phyloP scores from a whole-genome alignment of 1,140 invertebrate species.

The Lutraria rhynchaena region DNA sequence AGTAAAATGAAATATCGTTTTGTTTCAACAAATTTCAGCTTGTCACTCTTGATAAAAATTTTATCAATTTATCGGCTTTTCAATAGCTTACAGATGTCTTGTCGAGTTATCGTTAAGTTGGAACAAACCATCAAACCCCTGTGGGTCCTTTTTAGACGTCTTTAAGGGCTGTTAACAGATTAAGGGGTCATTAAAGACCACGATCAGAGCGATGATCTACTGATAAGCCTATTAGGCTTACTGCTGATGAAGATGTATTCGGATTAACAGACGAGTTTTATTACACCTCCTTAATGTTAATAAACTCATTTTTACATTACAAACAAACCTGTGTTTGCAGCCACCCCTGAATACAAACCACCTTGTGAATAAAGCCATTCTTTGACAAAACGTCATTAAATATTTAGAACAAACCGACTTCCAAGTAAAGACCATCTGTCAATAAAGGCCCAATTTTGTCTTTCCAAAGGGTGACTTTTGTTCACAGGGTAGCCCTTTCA shows the following conservation, averaged over 20 bases:
- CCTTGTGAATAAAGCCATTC: too few species aligned
- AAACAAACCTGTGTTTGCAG: too few species aligned
- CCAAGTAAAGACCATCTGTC: too few species aligned
- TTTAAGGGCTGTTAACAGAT: constrained; percentile 57
- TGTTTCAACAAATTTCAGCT: constrained; percentile 54
- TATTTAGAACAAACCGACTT: too few species aligned
- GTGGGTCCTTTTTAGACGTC: constrained; percentile 23
- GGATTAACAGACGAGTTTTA: background rate
- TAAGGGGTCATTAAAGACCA: constrained; percentile 49
- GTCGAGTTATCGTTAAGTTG: constrained; percentile 9
- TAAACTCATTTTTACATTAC: background rate
- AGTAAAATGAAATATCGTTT: constrained; percentile 41
- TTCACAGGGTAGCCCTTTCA: too few species aligned
- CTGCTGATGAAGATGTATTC: constrained; percentile 11
- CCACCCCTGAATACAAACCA: too few species aligned
- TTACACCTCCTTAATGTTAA: background rate
- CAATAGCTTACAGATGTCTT: constrained; percentile 54
- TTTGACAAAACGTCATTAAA: too few species aligned
- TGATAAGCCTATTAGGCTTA: constrained; percentile 43
- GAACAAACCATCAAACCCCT: constrained; percentile 17
- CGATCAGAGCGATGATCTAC: constrained; percentile 11
- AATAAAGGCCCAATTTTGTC: too few species aligned
- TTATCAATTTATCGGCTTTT: constrained; percentile 35
- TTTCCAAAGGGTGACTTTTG: too few species aligned
- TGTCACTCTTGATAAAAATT: constrained; percentile 43